Base-by-base conservation (phyloP, 1,140 invertebrate species). In the Aethina tumida region DNA sequence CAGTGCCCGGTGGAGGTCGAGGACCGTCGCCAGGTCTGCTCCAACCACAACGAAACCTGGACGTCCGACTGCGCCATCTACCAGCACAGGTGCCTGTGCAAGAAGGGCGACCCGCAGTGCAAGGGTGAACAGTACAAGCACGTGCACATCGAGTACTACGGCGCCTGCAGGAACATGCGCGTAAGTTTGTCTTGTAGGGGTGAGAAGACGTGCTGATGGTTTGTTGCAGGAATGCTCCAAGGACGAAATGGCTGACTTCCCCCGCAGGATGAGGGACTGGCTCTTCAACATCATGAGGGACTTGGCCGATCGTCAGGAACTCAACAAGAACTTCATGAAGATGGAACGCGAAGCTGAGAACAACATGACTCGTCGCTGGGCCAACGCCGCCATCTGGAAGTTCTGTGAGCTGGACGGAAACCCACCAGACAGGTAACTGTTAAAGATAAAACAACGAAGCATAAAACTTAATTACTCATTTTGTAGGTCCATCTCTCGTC, bases 241-340 rank as follows among this genome's bases (percentile, higher is more conserved):
- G 20, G 82, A 81, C 39, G 87, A 95, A 60, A 83, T 94, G 77
- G 67, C 74, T 4, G 89, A 94, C 66, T 94, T 93, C 63, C 89
- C 89, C 13, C 73, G 90, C 14, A 75, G 92, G 49, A 96, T 96
- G 91, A 77, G 89, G 25, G 92, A 96, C 54, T 96, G 92, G 92
- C 74, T 96, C 5, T 96, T 93, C 71, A 92, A 93, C 70, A 84
- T 95, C 33, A 91, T 94, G 89, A 76, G 87, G 40, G 91, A 95
- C 66, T 68, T 95, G 60, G 91, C 92, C 32, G 87, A 93, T 58
- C 73, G 89, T 48, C 70, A 84, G 53, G 89, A 93, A 63, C 67
- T 95, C 3, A 76, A 81, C n/a, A 73, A 79, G 4, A 74, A 91
- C 56, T 93, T 84, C 56, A 67, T 86, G 56, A 71, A 80, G 61